Evolutionary conservation across 2,113 vertebrate genomes (phyloP), one percentile per base, ranked within the genome.

Genomic region (Dromaius novaehollandiae): DNA sequence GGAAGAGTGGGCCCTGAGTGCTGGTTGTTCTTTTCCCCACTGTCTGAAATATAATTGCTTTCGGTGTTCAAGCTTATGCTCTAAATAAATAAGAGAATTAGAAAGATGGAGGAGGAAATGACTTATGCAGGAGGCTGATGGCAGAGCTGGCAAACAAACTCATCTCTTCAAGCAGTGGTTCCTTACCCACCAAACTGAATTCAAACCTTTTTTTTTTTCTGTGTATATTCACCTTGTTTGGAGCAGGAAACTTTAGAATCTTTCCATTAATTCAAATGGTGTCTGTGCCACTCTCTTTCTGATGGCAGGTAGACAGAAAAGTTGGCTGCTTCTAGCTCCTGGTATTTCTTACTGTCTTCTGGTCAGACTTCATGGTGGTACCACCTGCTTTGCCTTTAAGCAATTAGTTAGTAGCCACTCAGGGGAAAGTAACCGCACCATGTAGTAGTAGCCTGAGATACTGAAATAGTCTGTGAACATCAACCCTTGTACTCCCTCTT

Each of bases 401-500:
- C 8, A 51, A 22, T 20, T 55, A 68, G 55, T 15, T 71, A 77
- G 44, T 69, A 71, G 63, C 75, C 69, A n/a, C 48, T 32, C 38
- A n/a, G 10, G 48, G 53, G n/a, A 44, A 85, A 66, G 60, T 38
- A 83, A 32, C 4, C 1, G 30, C 53, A 14, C 53, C 55, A 5
- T 2, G 3, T 32, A 32, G 82, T 40, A 16, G 28, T 78, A 90
- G 88, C 68, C 66, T 34, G 56, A 19, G 50, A 51, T 77, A 74
- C 63, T 56, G 61, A 84, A 91, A 66, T 77, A 66, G 25, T 64
- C 75, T 55, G 92, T 1, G 3, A 66, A 55, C 44, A 83, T 82
- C 79, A 86, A 48, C 38, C 79, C 64, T 87, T 55, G 6, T 94
- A 93, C 94, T 93, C 87, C 87, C 78, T 58, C 58, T 75, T 94